Percentiles rank a stretch among this genome's conserved stretches.
These are phyloP conservation scores for Hermaeophaga mercurialis DNA, from an alignment of 2,888 invertebrate species.

Conservation along the genomic window DNA sequence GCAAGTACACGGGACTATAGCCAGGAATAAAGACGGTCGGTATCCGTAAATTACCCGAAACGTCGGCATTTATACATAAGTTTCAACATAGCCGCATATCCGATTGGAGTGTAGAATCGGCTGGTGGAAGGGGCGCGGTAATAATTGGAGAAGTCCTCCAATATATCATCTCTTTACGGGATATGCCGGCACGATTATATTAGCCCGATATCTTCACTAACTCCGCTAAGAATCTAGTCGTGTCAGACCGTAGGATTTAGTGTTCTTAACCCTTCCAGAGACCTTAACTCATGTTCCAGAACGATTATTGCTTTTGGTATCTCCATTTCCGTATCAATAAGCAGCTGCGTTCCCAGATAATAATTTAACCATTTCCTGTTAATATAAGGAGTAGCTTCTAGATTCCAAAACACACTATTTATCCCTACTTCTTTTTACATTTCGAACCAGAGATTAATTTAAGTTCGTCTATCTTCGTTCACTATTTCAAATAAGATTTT, in stretches of 20 bases:
- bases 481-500: too few relatives aligned
- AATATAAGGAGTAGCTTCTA: too few relatives aligned
- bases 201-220: constrained; percentile 51
- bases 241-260: constrained; percentile 48
- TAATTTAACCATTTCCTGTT: constrained; percentile 30
- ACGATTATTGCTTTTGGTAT: constrained; percentile 47
- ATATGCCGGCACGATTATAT: constrained; percentile 47
- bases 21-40: constrained; percentile 28
- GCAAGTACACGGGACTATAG: constrained; percentile 6
- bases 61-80: constrained; percentile 31
- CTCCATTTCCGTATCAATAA: constrained; percentile 52
- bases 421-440: too few relatives aligned
- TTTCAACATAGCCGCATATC: constrained; percentile 31
- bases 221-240: constrained; percentile 51
- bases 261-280: constrained; percentile 51
- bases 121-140: constrained; percentile 39
- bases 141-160: constrained; percentile 50
- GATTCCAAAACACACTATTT: too few relatives aligned
- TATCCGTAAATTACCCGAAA: constrained; percentile 32
- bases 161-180: constrained; percentile 49
- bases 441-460: too few relatives aligned
- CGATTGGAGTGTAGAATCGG: constrained; percentile 22
- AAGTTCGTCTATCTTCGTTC: too few relatives aligned
- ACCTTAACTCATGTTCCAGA: constrained; percentile 39
- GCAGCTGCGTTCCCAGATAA: constrained; percentile 46